These are phyloP conservation scores for Nansenia antarctica DNA, from an alignment of 2,113 vertebrate genomes.

Conservation along the genomic window DNA sequence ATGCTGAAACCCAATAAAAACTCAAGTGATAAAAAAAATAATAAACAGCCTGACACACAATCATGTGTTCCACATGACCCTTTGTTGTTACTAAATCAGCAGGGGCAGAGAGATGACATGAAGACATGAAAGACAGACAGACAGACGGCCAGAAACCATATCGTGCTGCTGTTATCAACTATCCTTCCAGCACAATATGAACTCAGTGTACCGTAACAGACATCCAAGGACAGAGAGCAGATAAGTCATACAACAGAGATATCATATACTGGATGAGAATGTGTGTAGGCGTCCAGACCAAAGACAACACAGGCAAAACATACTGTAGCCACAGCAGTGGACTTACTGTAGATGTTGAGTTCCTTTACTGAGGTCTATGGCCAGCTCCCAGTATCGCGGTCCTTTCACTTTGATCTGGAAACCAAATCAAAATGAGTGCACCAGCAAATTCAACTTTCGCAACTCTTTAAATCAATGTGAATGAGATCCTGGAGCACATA, in stretches of 20 bases:
- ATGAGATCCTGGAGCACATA: too few species aligned
- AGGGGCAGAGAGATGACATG: too few species aligned
- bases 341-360: constrained; percentile 90
- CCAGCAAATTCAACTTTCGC: background rate
- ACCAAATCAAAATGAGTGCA: background rate
- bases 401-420: constrained; percentile 95
- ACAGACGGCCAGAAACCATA: background rate
- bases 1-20: too few species aligned
- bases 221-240: background rate
- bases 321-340: too few species aligned
- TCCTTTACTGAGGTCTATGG: constrained; percentile 91
- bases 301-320: too few species aligned
- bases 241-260: background rate
- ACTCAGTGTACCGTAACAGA: too few species aligned
- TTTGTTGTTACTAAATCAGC: too few species aligned
- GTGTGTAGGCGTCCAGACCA: background rate
- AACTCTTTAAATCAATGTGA: background rate
- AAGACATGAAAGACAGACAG: too few species aligned
- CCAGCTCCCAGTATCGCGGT: constrained; percentile 96
- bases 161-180: background rate
- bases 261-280: background rate
- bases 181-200: background rate
- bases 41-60: too few species aligned
- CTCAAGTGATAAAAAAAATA: too few species aligned
- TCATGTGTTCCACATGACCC: too few species aligned